Evolutionary conservation across 2,888 invertebrate species (phyloP).

Genomic region (Rhogogaster chlorosoma): DNA sequence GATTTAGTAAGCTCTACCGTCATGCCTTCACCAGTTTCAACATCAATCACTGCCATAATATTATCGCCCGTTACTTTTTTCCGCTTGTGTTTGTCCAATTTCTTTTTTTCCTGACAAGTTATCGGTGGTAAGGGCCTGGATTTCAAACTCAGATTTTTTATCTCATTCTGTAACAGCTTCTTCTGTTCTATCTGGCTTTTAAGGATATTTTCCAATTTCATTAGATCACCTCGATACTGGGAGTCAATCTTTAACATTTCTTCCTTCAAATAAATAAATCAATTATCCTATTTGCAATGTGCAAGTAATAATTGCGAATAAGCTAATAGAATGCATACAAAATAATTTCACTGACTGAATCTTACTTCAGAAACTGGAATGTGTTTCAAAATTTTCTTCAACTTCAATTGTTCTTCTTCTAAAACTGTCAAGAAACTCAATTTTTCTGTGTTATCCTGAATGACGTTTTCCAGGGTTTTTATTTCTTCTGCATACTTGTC

Average conservation of each 20-base stretch:
- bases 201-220: conserved; percentile 74
- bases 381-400: conserved; percentile 75
- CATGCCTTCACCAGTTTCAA: conserved; percentile 44
- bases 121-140: conserved; percentile 58
- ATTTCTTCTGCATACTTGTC: conserved; percentile 72
- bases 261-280: conserved; percentile 59
- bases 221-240: conserved; percentile 74
- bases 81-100: conserved; percentile 56
- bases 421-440: conserved; percentile 80
- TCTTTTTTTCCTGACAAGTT: conserved; percentile 48
- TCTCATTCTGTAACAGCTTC: conserved; percentile 64
- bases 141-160: conserved; percentile 64
- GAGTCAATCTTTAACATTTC: conserved; percentile 68
- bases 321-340: background rate
- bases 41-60: conserved; percentile 57
- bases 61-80: conserved; percentile 69
- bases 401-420: conserved; percentile 79
- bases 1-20: background rate
- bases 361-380: conserved; percentile 64
- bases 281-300: background rate
- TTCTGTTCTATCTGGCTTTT: conserved; percentile 74
- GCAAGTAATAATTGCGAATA: background rate
- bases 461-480: conserved; percentile 76
- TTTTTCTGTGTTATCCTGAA: conserved; percentile 80
- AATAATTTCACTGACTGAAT: background rate